Base-by-base conservation (phyloP, 2,113 vertebrate genomes). In the Rhineura floridana region DNA sequence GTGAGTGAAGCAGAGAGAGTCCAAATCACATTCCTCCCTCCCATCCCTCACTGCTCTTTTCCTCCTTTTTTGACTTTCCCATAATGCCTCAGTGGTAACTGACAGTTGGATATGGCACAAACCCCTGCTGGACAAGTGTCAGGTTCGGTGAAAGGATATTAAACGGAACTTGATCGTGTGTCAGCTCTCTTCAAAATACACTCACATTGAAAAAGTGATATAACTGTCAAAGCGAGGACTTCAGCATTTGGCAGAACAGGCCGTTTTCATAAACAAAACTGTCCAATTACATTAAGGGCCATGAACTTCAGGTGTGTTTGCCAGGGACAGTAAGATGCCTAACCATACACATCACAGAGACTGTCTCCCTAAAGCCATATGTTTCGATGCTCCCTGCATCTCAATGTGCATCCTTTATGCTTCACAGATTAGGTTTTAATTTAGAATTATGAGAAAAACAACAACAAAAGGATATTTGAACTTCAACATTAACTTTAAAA, bases 281-380 rank as follows among this genome's bases (percentile, higher is more conserved):
- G 96, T 98, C 98, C 97, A 97, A 97, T 98, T 97, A 98, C 95
- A 98, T 97, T 97, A 96, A 91, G 91, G 96, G 96, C 94, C 96
- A 96, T 92, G 97, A 98, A 98, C 97, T 96, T 96, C 96, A 96
- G 96, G 96, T 97, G 97, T 96, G 92, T 92, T 76, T 55, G 93
- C 93, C 93, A 91, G 91, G 93, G 96, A 95, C 95, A 94, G 90
- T 84, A 89, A 94, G 94, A 95, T 55, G 79, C 93, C 91, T 93
- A 93, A 88, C 90, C 83, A 82, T 90, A 87, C 33, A 75, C 85
- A 50, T 87, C 87, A 73, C 89, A 91, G 90, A 91, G 89, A 85
- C 91, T 83, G 80, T 44, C 93, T 95, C 95, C 93, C 92, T 83
- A 84, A 82, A 91, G 94, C 94, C 95, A 93, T 95, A 82, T 87